Evolutionary conservation across 1,140 invertebrate species (phyloP), one percentile per base, ranked within the genome.

Genomic region (Temnothorax curvispinosus): DNA sequence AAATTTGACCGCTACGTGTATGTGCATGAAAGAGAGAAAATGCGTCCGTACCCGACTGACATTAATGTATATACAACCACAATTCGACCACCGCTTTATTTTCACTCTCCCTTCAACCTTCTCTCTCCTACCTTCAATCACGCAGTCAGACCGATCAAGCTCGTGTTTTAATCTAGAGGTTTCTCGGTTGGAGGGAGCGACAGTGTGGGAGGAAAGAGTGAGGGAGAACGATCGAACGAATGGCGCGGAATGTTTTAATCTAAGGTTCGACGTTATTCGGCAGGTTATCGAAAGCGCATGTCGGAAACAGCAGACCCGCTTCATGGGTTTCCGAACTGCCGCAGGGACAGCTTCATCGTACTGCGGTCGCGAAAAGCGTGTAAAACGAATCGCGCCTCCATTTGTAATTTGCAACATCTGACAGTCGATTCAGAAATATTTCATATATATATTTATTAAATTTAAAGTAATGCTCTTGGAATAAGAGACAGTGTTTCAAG

Each of bases 161-260:
- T 71, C 47, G 54, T 44, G 69, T 89, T 90, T 89, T 81, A 87
- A 90, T 90, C 88, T 71, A 62, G 47, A 18, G 47, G 47, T 41
- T 80, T 67, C 77, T 67, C 80, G 67, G 41, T 50, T 74, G 80
- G n/a, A 38, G 44, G 21, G 65, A 78, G 38, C 41, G 60, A 69
- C 56, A 65, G 38, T 38, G 41, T 11, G 65, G 21, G 41, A 60
- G 54, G 44, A 78, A 80, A n/a, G 58, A 69, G 35, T 27, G 41
- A 71, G 67, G 15, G n/a, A 65, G 13, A 27, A 6, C 47, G 62
- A 44, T 41, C n/a, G 67, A 72, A 50, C 74, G 74, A 88, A 77
- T 77, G 50, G 54, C 44, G 87, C 56, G 67, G 80, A 84, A 89
- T 87, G 78, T 89, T 91, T 91, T 91, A 91, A 91, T 91, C 89